Percentiles rank a stretch among this genome's conserved stretches.
Evolutionary conservation across 2,888 invertebrate genomes (phyloP).

Genomic region (Meteorus cinctellus): DNA sequence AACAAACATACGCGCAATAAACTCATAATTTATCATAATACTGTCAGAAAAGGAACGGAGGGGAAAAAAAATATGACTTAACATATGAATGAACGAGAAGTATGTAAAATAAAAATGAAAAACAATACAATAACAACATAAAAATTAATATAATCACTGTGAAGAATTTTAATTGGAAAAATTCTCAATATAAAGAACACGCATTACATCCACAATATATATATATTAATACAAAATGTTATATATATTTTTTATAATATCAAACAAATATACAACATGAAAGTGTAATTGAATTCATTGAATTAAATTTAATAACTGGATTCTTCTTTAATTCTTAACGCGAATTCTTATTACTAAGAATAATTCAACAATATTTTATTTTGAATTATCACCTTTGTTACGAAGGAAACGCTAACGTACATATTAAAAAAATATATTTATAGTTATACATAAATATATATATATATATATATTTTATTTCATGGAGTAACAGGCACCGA

Average conservation of each 20-base stretch:
- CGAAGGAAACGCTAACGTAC: conserved; percentile 27
- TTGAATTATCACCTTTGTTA: conserved; percentile 42
- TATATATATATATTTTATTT: conserved; percentile 11
- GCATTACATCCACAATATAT: too few relatives aligned
- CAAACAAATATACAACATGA: conserved; percentile 25
- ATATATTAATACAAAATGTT: background rate
- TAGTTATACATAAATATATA: background rate
- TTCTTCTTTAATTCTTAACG: conserved; percentile 30
- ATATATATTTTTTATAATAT: background rate
- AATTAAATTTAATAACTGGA: conserved; percentile 37
- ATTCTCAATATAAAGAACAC: background rate
- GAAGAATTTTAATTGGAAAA: background rate
- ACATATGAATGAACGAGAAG: background rate
- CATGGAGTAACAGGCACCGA: conserved; percentile 44
- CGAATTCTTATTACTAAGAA: conserved; percentile 12
- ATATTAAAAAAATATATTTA: conserved; percentile 18
- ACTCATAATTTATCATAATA: background rate
- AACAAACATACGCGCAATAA: background rate
- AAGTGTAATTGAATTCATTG: conserved; percentile 40
- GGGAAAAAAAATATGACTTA: background rate
- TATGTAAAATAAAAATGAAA: background rate
- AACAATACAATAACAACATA: background rate
- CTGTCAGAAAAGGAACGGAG: background rate
- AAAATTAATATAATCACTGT: conserved; percentile 3
- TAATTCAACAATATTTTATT: conserved; percentile 42